Conservation (phyloP, 1,140 invertebrate genomes). For the Acyrthosiphon pisum region DNA sequence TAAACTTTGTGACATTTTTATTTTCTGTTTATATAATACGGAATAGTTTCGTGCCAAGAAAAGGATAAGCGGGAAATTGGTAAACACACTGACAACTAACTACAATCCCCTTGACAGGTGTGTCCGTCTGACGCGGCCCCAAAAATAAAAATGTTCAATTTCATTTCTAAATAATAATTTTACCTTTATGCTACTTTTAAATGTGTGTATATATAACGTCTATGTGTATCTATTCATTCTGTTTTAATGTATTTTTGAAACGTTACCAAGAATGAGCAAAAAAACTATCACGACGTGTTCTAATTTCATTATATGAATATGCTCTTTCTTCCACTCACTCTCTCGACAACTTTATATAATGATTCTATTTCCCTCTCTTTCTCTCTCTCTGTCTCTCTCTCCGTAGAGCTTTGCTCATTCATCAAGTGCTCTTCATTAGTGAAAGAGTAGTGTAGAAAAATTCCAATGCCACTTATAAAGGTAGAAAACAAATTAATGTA, state of each 20-base stretch:
- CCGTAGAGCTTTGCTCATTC: conserved; percentile 17
- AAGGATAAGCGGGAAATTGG: conserved; percentile 32
- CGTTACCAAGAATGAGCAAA: conserved; percentile 7
- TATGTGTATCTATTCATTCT: conserved; percentile 46
- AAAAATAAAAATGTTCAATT: conserved; percentile 57
- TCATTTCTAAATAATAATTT: conserved; percentile 56
- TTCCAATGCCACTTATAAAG: background rate
- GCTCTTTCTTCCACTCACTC: background rate
- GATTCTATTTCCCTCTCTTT: background rate
- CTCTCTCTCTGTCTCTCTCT: background rate
- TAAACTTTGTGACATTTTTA: conserved; percentile 55
- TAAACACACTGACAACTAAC: conserved; percentile 52
- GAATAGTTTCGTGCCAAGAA: conserved; percentile 44
- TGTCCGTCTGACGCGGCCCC: conserved; percentile 44
- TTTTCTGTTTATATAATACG: conserved; percentile 53
- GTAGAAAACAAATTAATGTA: conserved; percentile 6
- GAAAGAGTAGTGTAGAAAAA: background rate
- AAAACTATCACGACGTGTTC: conserved; percentile 42
- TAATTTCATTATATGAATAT: conserved; percentile 45
- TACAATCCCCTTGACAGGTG: conserved; percentile 56
- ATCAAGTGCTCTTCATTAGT: conserved; percentile 51
- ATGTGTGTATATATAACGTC: conserved; percentile 40
- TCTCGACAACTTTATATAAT: background rate
- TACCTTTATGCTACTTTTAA: conserved; percentile 51
- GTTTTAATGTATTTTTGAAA: conserved; percentile 55